Evolutionary conservation across 2,888 invertebrate genomes (phyloP).

Genomic region (Glyphotaelius pellucidus): DNA sequence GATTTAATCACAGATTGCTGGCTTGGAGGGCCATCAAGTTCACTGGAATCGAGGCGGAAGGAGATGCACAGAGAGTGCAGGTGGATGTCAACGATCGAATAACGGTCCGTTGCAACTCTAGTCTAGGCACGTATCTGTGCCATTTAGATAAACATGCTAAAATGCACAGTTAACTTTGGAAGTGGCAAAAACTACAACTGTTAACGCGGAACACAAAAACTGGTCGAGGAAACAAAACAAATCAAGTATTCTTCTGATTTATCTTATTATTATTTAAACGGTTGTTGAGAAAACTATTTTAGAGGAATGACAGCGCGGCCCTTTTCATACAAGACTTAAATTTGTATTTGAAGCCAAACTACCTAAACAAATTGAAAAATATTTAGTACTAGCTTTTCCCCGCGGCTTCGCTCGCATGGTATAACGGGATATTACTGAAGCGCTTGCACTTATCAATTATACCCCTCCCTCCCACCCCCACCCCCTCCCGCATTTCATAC

Average conservation of each 20-base stretch:
- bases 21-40: background rate
- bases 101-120: background rate
- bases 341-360: no score
- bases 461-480: no score
- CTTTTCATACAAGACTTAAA: no score
- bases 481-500: no score
- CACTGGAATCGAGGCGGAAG: background rate
- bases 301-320: background rate
- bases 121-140: background rate
- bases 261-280: background rate
- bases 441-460: no score
- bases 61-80: background rate
- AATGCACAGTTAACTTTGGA: background rate
- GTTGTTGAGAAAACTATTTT: background rate
- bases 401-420: no score
- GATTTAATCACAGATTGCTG: no score
- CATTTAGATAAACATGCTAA: background rate
- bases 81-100: background rate
- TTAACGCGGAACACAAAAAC: background rate
- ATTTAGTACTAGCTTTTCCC: no score
- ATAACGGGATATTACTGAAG: no score
- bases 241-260: background rate
- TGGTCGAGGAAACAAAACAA: background rate
- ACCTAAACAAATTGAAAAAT: no score
- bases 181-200: background rate